Evolutionary conservation across 35 echinoderm and acorn worm species (phyloP).

Genomic region (Hemicentrotus pulcherrimus): DNA sequence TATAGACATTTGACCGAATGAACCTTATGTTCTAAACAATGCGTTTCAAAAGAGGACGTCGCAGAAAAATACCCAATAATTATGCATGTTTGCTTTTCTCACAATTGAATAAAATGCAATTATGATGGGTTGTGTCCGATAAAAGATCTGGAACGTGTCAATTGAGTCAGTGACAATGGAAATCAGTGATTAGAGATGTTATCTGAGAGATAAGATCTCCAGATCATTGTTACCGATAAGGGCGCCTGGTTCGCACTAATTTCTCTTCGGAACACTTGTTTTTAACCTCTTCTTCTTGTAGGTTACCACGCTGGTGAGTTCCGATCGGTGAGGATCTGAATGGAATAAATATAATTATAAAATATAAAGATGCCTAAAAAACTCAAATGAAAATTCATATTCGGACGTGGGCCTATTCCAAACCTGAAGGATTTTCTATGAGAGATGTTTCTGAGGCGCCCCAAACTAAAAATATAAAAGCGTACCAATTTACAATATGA

Average conservation of each 20-base stretch:
- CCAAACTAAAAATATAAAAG: too few species aligned
- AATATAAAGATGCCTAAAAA: too few species aligned
- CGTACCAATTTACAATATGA: too few species aligned
- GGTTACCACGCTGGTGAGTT: background rate
- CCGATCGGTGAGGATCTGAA: too few species aligned
- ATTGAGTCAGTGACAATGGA: background rate
- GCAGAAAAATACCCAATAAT: background rate
- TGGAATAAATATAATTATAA: too few species aligned
- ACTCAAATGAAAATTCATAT: too few species aligned
- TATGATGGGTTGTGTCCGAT: background rate
- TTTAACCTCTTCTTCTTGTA: background rate
- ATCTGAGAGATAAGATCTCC: background rate
- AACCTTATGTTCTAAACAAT: background rate
- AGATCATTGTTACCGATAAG: background rate
- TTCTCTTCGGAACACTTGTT: background rate
- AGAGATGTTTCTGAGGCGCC: too few species aligned
- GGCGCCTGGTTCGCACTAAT: background rate
- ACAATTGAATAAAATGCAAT: background rate
- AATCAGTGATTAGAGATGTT: background rate
- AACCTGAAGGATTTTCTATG: too few species aligned
- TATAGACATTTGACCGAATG: background rate
- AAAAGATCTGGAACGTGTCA: background rate
- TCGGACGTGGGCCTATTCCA: too few species aligned
- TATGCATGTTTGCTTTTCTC: background rate
- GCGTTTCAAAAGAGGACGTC: background rate